phyloP scores from a whole-genome alignment of 1,140 invertebrate species.

The Nebria ingens region DNA sequence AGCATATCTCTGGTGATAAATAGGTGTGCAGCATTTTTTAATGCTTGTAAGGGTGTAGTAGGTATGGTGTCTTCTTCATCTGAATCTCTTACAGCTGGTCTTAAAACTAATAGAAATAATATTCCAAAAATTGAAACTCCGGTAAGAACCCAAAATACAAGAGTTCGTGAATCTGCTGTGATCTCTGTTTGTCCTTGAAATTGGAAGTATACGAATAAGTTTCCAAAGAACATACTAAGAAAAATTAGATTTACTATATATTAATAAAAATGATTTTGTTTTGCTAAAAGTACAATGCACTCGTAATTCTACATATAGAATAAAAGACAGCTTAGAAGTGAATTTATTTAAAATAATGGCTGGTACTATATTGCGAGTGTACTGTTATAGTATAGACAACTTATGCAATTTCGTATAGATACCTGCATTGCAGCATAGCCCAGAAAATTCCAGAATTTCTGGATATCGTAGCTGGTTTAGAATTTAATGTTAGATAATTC shows the following conservation, averaged over 20 bases:
- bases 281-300: not conserved
- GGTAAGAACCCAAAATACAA: conserved; percentile 67
- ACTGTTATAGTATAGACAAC: not conserved
- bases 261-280: not conserved
- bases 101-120: conserved; percentile 52
- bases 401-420: conserved; percentile 24
- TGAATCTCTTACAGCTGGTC: conserved; percentile 42
- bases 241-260: conserved; percentile 15
- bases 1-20: conserved; percentile 77
- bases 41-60: conserved; percentile 51
- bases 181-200: conserved; percentile 67
- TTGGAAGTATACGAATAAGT: conserved; percentile 85
- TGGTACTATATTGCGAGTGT: not conserved
- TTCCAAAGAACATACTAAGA: conserved; percentile 84
- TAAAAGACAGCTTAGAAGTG: not conserved
- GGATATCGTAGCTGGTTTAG: conserved; percentile 73
- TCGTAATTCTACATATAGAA: not conserved
- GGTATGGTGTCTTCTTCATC: conserved; percentile 44
- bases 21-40: conserved; percentile 62
- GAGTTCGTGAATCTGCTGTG: conserved; percentile 49
- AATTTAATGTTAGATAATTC: conserved; percentile 86
- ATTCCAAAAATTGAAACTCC: conserved; percentile 57
- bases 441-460: conserved; percentile 93
- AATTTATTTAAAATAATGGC: not conserved
- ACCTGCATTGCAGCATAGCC: conserved; percentile 87